Percentiles rank a stretch among this genome's conserved stretches.
Conservation (phyloP, 2,113 vertebrate genomes). For the Colinus virginianus region DNA sequence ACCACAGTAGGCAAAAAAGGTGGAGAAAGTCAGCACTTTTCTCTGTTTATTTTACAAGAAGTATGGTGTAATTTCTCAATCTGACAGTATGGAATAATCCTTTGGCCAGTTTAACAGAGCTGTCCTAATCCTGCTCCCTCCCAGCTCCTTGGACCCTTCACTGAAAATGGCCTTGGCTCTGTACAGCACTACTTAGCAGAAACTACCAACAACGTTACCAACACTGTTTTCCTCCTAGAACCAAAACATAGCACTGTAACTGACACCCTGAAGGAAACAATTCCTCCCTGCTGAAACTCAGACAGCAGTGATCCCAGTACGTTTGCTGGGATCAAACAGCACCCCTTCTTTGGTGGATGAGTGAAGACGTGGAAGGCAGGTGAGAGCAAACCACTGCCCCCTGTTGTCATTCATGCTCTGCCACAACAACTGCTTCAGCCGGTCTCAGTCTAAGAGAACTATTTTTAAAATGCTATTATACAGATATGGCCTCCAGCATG, state of each 20-base stretch:
- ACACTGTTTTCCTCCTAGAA: too few species aligned
- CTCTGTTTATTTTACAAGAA: not conserved
- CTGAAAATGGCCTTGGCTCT: too few species aligned
- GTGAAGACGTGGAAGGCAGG: not conserved
- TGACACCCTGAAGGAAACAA: too few species aligned
- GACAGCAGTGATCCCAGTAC: not conserved
- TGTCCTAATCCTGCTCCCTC: too few species aligned
- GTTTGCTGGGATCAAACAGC: not conserved
- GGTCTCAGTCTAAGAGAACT: not conserved
- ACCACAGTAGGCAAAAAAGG: fast-evolving
- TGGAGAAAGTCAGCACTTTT: not conserved
- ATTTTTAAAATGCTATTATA: not conserved
- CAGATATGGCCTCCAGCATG: fast-evolving
- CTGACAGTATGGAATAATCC: too few species aligned
- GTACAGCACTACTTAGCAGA: too few species aligned
- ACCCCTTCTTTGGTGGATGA: not conserved
- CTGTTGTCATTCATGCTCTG: not conserved
- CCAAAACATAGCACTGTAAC: too few species aligned
- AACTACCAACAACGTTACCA: too few species aligned
- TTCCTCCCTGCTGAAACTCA: too few species aligned
- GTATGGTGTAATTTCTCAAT: not conserved
- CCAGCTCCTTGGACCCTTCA: too few species aligned
- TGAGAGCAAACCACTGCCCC: not conserved
- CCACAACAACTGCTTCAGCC: not conserved
- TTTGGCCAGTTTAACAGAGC: too few species aligned